Evolutionary conservation across 2,797 vertebrate species (phyloP).

Genomic region (Pseudomugil gertrudae): DNA sequence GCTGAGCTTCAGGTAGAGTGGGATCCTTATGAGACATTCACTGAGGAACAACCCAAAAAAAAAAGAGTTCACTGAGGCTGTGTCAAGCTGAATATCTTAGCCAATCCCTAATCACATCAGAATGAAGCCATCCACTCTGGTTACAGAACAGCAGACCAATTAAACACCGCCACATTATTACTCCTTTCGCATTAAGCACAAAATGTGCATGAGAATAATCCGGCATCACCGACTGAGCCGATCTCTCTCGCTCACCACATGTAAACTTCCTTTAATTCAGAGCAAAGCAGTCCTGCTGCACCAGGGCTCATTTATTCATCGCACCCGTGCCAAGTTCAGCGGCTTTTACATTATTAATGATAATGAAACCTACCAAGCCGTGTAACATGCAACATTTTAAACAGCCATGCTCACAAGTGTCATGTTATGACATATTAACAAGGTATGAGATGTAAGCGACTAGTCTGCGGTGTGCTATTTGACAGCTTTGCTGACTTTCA

Average conservation of each 20-base stretch:
- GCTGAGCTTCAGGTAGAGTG: constrained; percentile 2
- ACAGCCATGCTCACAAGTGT: constrained; percentile 44
- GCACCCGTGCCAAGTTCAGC: constrained; percentile 65
- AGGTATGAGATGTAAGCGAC: constrained; percentile 49
- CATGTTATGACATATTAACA: constrained; percentile 54
- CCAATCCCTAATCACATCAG: constrained; percentile 63
- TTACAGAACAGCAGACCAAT: constrained; percentile 67
- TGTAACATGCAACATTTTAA: constrained; percentile 58
- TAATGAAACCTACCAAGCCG: constrained; percentile 66
- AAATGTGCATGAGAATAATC: constrained; percentile 47
- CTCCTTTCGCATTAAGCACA: constrained; percentile 70
- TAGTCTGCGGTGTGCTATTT: constrained; percentile 37
- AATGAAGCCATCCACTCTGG: constrained; percentile 72
- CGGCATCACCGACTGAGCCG: constrained; percentile 19
- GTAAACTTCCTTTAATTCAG: constrained; percentile 51
- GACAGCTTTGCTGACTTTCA: constrained; percentile 31
- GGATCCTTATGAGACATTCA: constrained; percentile 43
- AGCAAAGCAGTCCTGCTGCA: constrained; percentile 58
- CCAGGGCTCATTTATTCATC: constrained; percentile 76
- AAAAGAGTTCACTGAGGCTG: constrained; percentile 52
- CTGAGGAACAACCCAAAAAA: constrained; percentile 66
- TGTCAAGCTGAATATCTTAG: constrained; percentile 39
- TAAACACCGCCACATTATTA: constrained; percentile 68
- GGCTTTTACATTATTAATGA: constrained; percentile 75
- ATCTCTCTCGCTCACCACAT: constrained; percentile 28